Evolutionary conservation across 2,797 vertebrate genomes (phyloP).

Genomic region (Ctenochaetus hawaiiensis): DNA sequence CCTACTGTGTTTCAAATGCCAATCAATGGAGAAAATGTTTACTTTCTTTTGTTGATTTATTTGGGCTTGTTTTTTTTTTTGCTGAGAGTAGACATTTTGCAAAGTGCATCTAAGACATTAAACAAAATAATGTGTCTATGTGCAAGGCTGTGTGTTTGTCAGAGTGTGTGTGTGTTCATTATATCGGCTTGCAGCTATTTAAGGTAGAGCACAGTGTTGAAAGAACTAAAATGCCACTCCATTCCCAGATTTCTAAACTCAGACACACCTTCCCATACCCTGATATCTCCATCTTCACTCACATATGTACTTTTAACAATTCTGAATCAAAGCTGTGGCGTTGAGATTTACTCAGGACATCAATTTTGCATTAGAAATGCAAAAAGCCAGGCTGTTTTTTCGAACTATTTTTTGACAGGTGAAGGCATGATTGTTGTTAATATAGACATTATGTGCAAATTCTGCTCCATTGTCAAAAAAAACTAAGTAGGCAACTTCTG

Average conservation of each 20-base stretch:
- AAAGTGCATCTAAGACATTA: conserved; percentile 22
- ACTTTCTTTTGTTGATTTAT: conserved; percentile 48
- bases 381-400: background rate
- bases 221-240: background rate
- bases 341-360: background rate
- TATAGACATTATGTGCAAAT: no score
- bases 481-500: no score
- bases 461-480: no score
- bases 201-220: background rate
- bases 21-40: conserved; percentile 58
- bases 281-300: background rate
- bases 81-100: conserved; percentile 18
- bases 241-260: background rate
- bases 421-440: no score
- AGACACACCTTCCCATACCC: background rate
- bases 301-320: background rate
- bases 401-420: background rate
- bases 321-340: background rate
- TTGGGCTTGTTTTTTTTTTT: conserved; percentile 29
- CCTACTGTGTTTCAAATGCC: conserved; percentile 61
- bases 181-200: background rate
- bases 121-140: background rate
- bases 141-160: background rate
- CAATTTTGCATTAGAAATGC: background rate
- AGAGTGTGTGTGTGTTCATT: background rate